Base-by-base conservation (phyloP, 2,113 vertebrate genomes). In the Oryzias woworae region DNA sequence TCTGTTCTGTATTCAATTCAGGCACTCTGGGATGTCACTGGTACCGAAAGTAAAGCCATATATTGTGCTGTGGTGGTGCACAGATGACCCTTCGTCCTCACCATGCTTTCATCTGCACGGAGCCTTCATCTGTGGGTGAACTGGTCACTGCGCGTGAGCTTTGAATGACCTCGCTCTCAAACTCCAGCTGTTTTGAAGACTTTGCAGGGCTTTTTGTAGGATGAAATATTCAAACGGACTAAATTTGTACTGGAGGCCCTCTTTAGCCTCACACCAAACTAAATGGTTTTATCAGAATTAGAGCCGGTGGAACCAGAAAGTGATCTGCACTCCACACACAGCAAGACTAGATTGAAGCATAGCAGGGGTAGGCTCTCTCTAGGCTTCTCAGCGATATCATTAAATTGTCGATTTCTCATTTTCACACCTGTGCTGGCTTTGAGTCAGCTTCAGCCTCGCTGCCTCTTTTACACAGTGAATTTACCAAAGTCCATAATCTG, bases 291-390 rank as follows among this genome's bases (percentile, higher is more conserved):
- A 69, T 78, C 67, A 72, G 64, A 70, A 16, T 61, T 53, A 70
- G 55, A 56, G 59, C 63, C 66, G 72, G 71, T 75, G 69, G 68
- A 82, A 84, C 77, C 68, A 73, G 69, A 57, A 31, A 62, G 17
- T 22, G 71, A 80, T 63, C 61, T 69, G 74, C 67, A 66, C 36
- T 65, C 75, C 75, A 46, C 82, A 80, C 24, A 53, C 69, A 69
- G 72, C 50, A 55, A 60, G 69, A 62, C 65, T 60, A 57, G 56
- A 58, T 58, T 62, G 66, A 74, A 48, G 60, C 77, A 57, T 54
- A 41, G 68, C 66, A 69, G 68, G 56, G 50, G 56, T 18, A 14
- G 43, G 36, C 72, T 53, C 56, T 66, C 57, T 41, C 66, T 61
- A 28, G 17, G 73, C 63, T 61, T 67, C 72, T 66, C 57, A 50